Percentiles rank a stretch among this genome's conserved stretches.
These are phyloP conservation scores for Pachypanchax playfairii DNA, from an alignment of 2,113 vertebrate genomes.

Conservation along the genomic window DNA sequence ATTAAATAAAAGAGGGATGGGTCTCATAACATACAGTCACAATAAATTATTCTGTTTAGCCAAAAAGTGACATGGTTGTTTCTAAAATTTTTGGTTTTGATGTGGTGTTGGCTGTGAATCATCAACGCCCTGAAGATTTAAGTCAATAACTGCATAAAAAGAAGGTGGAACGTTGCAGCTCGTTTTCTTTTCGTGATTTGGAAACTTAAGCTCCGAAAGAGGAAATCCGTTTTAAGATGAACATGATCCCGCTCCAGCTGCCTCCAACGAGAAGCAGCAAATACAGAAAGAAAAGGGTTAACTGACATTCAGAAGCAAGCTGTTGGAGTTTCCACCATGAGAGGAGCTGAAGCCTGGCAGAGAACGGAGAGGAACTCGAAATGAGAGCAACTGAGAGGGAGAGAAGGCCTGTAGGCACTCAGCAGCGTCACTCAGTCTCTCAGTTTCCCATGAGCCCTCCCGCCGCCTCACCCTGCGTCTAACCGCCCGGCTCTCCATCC, in stretches of 20 bases:
- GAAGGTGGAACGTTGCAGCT: too few species aligned
- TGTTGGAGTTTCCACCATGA: conserved; percentile 55
- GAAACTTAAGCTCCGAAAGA: conserved; percentile 23
- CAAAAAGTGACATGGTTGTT: conserved; percentile 33
- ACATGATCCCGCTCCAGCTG: conserved; percentile 3
- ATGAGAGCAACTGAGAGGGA: conserved; percentile 56
- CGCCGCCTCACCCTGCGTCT: conserved; percentile 58
- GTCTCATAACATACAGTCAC: too few species aligned
- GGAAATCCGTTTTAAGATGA: conserved; percentile 26
- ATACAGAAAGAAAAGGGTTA: conserved; percentile 20
- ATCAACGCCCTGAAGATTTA: too few species aligned
- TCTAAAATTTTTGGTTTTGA: too few species aligned
- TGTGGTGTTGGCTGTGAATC: too few species aligned
- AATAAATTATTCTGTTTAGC: too few species aligned
- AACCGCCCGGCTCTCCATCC: conserved; percentile 56
- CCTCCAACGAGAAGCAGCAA: neutral
- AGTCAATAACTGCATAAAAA: too few species aligned
- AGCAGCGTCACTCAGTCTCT: conserved; percentile 68
- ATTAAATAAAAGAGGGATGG: too few species aligned
- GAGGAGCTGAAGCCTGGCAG: conserved; percentile 45
- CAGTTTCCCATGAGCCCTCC: conserved; percentile 70
- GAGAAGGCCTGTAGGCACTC: conserved; percentile 61
- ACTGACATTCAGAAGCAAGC: conserved; percentile 28
- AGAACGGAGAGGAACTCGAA: conserved; percentile 58
- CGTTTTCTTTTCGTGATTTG: conserved; percentile 22